These are phyloP conservation scores for Sebastes matsubarae DNA, from an alignment of 2,797 vertebrate species.

Conservation along the genomic window DNA sequence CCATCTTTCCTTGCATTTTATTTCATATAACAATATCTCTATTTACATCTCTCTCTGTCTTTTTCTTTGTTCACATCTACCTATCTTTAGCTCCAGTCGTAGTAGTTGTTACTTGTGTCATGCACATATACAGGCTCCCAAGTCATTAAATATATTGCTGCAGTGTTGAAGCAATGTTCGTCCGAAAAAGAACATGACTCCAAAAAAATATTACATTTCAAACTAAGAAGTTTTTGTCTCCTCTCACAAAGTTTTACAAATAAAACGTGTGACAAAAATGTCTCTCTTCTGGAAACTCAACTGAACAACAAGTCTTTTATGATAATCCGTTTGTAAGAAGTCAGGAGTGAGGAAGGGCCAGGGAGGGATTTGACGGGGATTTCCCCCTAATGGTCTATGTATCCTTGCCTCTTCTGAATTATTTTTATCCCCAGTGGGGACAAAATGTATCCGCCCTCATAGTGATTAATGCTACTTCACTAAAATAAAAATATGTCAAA, in stretches of 20 bases:
- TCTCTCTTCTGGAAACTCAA: background rate
- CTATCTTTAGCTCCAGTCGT: background rate
- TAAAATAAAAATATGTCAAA: too few species aligned
- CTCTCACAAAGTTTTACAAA: background rate
- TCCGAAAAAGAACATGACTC: background rate
- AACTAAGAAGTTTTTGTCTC: background rate
- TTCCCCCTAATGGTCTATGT: too few species aligned
- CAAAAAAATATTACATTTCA: background rate
- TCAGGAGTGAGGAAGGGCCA: background rate
- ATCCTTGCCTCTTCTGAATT: too few species aligned
- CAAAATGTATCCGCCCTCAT: too few species aligned
- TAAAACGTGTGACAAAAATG: background rate
- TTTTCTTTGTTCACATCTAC: background rate
- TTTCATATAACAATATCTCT: background rate
- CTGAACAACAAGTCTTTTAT: background rate
- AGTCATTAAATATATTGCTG: background rate
- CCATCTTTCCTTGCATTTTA: background rate
- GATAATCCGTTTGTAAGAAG: background rate
- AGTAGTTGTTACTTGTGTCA: background rate
- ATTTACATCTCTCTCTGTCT: background rate
- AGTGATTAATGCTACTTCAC: too few species aligned
- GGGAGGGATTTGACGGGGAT: too few species aligned
- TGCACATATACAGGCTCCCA: background rate
- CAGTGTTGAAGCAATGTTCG: background rate
- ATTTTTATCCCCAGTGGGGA: too few species aligned